These are phyloP conservation scores for Sinodicranocentrus sp. DNA, from an alignment of 2,888 invertebrate species.

Conservation along the genomic window DNA sequence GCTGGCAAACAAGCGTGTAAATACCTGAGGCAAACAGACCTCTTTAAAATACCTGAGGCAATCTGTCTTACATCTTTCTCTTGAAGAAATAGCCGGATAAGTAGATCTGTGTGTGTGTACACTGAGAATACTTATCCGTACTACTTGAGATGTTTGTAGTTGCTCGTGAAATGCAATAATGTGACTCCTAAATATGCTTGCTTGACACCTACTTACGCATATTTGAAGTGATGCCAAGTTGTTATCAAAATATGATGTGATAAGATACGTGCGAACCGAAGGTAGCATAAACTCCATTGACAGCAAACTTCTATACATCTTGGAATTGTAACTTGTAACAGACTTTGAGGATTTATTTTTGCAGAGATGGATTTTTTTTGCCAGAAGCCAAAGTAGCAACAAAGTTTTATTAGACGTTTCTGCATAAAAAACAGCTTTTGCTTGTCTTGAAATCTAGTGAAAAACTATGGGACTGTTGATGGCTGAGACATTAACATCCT, in stretches of 20 bases:
- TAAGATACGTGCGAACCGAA: not conserved
- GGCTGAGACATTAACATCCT: constrained; percentile 33
- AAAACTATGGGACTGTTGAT: constrained; percentile 25
- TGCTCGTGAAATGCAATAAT: not conserved
- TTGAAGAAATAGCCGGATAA: too few relatives aligned
- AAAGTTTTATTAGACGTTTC: too few relatives aligned
- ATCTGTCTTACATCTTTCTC: constrained; percentile 36
- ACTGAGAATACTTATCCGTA: too few relatives aligned
- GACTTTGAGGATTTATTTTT: too few relatives aligned
- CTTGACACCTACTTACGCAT: constrained; percentile 53
- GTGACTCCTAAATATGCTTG: constrained; percentile 41
- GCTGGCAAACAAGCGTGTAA: constrained; percentile 38
- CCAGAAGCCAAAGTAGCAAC: too few relatives aligned
- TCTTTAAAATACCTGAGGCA: constrained; percentile 46
- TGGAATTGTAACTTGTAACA: too few relatives aligned
- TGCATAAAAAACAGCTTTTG: too few relatives aligned
- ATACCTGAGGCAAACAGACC: constrained; percentile 36
- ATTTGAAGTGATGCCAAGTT: constrained; percentile 47
- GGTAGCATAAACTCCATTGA: not conserved
- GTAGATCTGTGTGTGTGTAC: too few relatives aligned
- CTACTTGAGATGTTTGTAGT: not conserved
- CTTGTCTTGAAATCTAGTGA: too few relatives aligned
- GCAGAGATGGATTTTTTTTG: too few relatives aligned
- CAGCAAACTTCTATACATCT: too few relatives aligned
- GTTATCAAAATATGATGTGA: constrained; percentile 47